Evolutionary conservation across 1,140 invertebrate genomes (phyloP).

Genomic region (Nasonia giraulti): DNA sequence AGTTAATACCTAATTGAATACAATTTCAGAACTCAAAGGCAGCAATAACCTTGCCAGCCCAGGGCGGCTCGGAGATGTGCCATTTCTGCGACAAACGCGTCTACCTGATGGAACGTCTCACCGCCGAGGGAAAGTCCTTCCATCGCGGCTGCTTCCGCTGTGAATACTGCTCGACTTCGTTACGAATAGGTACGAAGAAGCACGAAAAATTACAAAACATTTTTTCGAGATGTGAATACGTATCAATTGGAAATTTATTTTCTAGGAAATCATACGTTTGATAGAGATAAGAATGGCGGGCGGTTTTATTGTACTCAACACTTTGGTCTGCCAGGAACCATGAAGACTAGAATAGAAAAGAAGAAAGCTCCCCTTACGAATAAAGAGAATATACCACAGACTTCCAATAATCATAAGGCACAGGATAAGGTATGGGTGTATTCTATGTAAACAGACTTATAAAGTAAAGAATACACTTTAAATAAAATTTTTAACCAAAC

Average conservation of each 20-base stretch:
- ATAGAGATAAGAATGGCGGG: slow-evolving; percentile 82
- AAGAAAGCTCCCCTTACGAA: slow-evolving; percentile 66
- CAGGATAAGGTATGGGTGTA: slow-evolving; percentile 66
- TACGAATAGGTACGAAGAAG: slow-evolving; percentile 78
- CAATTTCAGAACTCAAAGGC: slow-evolving; percentile 77
- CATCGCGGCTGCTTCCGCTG: slow-evolving; percentile 89
- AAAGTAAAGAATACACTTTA: not conserved
- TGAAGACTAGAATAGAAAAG: slow-evolving; percentile 69
- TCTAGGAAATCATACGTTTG: slow-evolving; percentile 82
- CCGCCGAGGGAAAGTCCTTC: slow-evolving; percentile 90
- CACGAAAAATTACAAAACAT: too few relatives aligned
- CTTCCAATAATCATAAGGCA: slow-evolving; percentile 62
- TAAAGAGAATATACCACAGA: slow-evolving; percentile 72
- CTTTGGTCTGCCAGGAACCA: slow-evolving; percentile 79
- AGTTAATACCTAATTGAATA: not conserved
- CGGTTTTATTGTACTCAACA: slow-evolving; percentile 90
- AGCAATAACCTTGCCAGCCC: slow-evolving; percentile 77
- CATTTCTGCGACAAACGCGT: slow-evolving; percentile 92
- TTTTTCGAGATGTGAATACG: not conserved
- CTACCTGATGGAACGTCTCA: slow-evolving; percentile 91
- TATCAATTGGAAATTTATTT: slow-evolving; percentile 25
- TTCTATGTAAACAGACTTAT: too few relatives aligned
- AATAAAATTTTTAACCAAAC: slow-evolving; percentile 5
- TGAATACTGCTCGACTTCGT: slow-evolving; percentile 82
- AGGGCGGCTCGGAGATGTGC: slow-evolving; percentile 85